These are phyloP conservation scores for Acanthosoma haemorrhoidale DNA, from an alignment of 2,888 invertebrate species.

Conservation along the genomic window DNA sequence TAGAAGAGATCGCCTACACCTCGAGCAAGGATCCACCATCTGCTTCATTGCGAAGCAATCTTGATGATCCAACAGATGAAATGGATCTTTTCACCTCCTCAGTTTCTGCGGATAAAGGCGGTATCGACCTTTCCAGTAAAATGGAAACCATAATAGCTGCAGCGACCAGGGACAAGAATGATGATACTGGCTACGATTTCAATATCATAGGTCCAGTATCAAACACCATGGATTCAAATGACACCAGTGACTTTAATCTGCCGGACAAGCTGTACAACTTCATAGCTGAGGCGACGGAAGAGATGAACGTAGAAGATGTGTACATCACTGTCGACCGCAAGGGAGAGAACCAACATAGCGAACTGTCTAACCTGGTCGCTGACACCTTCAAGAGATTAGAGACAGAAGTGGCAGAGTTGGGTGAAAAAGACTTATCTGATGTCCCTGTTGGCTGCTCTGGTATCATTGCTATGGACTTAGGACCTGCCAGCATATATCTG, in stretches of 20 bases:
- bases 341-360: background rate
- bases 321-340: background rate
- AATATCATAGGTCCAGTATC: no score
- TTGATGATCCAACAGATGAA: background rate
- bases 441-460: background rate
- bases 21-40: background rate
- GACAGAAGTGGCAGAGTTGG: background rate
- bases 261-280: background rate
- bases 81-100: no score
- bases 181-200: no score
- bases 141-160: background rate
- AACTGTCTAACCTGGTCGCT: background rate
- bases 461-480: background rate
- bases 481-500: background rate
- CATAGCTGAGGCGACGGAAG: constrained; percentile 1
- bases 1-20: background rate
- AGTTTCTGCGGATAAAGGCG: background rate
- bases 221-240: background rate
- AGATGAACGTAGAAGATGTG: background rate
- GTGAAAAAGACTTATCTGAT: background rate
- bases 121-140: background rate
- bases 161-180: background rate
- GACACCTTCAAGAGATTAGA: background rate
- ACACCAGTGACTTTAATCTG: background rate
- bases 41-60: background rate